Conservation (phyloP, 2,888 invertebrate genomes). For the Epistrophella euchroma region DNA sequence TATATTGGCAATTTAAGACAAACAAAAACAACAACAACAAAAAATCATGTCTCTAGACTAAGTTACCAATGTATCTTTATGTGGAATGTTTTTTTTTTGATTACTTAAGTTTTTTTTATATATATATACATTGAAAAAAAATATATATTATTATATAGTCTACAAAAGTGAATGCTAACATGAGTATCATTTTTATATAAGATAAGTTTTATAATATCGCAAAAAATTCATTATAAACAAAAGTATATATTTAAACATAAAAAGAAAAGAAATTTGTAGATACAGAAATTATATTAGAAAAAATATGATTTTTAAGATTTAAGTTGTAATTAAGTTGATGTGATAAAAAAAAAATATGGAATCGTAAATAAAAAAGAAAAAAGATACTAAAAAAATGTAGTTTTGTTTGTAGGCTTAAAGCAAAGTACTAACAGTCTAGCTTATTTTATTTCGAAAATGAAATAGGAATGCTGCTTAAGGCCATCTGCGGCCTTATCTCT, state of each 20-base stretch:
- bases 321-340: constrained; percentile 76
- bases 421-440: no score
- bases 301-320: constrained; percentile 62
- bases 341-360: constrained; percentile 72
- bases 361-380: constrained; percentile 68
- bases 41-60: constrained; percentile 29
- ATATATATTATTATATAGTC: constrained; percentile 25
- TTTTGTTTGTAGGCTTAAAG: not conserved
- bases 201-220: constrained; percentile 67
- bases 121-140: constrained; percentile 20
- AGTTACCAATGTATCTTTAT: constrained; percentile 39
- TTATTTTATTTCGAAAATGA: no score
- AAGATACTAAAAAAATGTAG: constrained; percentile 12
- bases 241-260: constrained; percentile 23
- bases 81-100: constrained; percentile 24
- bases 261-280: constrained; percentile 59
- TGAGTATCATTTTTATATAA: constrained; percentile 47
- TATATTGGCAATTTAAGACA: constrained; percentile 58
- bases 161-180: constrained; percentile 43
- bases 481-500: no score
- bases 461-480: no score
- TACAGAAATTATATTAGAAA: constrained; percentile 59
- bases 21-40: constrained; percentile 20
- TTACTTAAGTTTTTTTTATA: constrained; percentile 35
- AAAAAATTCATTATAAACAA: constrained; percentile 23